phyloP scores from a whole-genome alignment of 2,888 invertebrate genomes.

The Nemotelus pantherinus region DNA sequence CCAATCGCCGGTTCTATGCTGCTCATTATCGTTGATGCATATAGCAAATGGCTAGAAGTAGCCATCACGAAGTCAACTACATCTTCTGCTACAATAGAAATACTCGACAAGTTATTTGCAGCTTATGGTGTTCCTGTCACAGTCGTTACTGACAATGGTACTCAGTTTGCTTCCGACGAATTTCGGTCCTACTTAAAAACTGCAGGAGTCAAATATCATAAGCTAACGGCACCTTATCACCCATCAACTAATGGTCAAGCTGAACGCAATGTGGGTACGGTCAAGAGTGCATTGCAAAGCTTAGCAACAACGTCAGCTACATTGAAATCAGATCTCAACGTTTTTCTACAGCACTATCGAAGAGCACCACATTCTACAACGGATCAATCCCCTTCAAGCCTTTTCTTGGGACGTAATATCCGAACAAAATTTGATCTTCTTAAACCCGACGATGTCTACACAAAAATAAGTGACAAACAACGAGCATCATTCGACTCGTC shows the following conservation, averaged over 20 bases:
- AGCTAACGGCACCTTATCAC: constrained; percentile 52
- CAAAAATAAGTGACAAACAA: too few species aligned
- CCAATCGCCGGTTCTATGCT: constrained; percentile 57
- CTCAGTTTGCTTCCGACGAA: constrained; percentile 49
- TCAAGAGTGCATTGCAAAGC: constrained; percentile 35
- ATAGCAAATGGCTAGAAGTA: constrained; percentile 63
- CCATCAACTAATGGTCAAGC: constrained; percentile 49
- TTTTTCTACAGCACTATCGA: constrained; percentile 48
- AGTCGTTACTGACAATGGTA: constrained; percentile 54
- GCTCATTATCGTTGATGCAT: constrained; percentile 60
- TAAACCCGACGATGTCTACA: too few species aligned
- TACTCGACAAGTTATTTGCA: constrained; percentile 53
- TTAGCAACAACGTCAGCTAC: constrained; percentile 44
- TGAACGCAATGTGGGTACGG: constrained; percentile 18
- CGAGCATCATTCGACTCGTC: too few species aligned
- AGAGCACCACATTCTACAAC: constrained; percentile 50
- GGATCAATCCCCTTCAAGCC: constrained; percentile 3
- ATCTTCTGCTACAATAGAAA: constrained; percentile 44
- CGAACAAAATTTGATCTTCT: too few species aligned
- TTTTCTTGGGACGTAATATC: too few species aligned
- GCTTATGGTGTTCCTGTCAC: constrained; percentile 53
- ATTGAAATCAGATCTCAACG: constrained; percentile 47
- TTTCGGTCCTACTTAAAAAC: constrained; percentile 44
- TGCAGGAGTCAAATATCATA: constrained; percentile 50
- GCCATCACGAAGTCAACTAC: constrained; percentile 52